These are phyloP conservation scores for Epinotia brunnichana DNA, from an alignment of 2,888 invertebrate species.

Conservation along the genomic window DNA sequence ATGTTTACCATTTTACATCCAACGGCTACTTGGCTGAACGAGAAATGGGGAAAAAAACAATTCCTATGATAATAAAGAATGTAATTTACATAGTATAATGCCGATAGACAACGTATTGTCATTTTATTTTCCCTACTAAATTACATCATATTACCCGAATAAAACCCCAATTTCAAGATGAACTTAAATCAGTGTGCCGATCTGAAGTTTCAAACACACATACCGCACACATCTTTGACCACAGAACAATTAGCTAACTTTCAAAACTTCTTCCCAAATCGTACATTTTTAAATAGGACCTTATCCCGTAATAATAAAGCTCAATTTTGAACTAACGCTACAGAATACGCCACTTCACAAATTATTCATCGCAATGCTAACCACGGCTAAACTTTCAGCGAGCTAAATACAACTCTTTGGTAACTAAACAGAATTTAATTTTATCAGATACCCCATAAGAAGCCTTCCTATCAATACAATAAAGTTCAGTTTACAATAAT, in stretches of 20 bases:
- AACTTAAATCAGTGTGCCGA: not conserved
- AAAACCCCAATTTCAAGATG: not conserved
- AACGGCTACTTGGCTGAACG: no score
- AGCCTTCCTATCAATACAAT: not conserved
- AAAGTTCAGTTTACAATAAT: not conserved
- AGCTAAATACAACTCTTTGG: not conserved
- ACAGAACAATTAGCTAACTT: not conserved
- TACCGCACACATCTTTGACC: not conserved
- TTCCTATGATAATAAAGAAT: no score
- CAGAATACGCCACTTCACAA: not conserved
- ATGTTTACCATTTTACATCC: no score
- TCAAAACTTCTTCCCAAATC: not conserved
- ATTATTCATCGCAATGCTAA: not conserved
- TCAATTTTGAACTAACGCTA: not conserved
- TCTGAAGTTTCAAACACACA: not conserved
- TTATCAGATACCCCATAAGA: not conserved
- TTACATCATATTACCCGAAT: no score
- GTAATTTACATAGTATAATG: no score
- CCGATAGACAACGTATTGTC: no score
- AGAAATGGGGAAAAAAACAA: no score
- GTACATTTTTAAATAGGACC: not conserved
- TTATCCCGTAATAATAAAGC: not conserved
- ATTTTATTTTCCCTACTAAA: no score
- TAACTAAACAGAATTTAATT: not conserved
- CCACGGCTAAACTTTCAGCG: not conserved